phyloP scores from a whole-genome alignment of 2,888 invertebrate genomes.

The Cheilosia vernalis region DNA sequence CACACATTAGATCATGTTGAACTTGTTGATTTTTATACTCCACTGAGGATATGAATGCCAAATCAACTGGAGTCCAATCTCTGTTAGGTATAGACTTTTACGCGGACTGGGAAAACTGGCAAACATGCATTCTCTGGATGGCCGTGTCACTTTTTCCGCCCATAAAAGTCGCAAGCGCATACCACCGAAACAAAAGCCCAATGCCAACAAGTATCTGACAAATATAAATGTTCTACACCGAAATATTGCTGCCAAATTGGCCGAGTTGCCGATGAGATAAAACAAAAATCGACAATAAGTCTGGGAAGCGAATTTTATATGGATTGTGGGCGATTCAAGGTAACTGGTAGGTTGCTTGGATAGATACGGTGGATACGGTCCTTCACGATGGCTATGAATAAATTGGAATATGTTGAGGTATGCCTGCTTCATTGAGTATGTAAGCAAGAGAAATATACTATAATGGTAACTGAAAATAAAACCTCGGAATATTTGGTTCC shows the following conservation, averaged over 20 bases:
- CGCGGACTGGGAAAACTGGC: conserved; percentile 21
- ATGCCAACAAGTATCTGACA: conserved; percentile 69
- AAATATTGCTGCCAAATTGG: conserved; percentile 62
- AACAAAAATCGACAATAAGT: conserved; percentile 11
- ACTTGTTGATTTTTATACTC: conserved; percentile 65
- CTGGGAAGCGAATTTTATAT: no score
- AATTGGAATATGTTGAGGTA: no score
- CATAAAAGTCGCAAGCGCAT: conserved; percentile 38
- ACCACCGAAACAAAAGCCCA: conserved; percentile 42
- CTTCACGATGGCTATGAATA: no score
- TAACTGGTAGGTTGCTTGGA: no score
- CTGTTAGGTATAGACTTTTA: neutral
- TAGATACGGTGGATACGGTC: no score
- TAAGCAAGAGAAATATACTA: no score
- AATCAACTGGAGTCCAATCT: conserved; percentile 19
- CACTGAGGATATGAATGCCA: conserved; percentile 48
- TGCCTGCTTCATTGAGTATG: no score
- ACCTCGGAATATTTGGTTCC: no score
- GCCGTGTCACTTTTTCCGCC: conserved; percentile 28
- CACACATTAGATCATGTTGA: conserved; percentile 45
- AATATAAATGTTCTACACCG: conserved; percentile 54
- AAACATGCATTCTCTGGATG: conserved; percentile 16
- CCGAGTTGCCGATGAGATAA: conserved; percentile 18
- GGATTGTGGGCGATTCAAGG: no score
- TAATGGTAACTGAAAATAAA: no score